Base-by-base conservation (phyloP, 1,140 invertebrate species). In the Caenorhabditis inopinata region DNA sequence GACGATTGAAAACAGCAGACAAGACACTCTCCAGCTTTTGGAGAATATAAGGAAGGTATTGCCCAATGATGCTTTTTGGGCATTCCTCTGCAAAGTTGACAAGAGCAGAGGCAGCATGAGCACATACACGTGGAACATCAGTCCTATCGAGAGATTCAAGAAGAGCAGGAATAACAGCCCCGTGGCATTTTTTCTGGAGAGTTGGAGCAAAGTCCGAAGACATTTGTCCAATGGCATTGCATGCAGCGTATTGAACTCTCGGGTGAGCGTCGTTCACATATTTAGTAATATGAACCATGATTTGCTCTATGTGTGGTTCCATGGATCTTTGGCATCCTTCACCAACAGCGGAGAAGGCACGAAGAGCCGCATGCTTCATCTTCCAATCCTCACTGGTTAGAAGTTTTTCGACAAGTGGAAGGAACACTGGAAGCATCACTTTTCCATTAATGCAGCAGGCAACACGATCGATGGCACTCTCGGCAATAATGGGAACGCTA, bases 81-180 rank as follows among this genome's bases (percentile, higher is more conserved):
- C 96, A 98, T 88, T 98, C 96, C 91, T 99, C 97, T 87, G 95
- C 96, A 89, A 99, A 99, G 90, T 99, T 99, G 0, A 99, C 96
- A 38, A 99, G 90, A 62, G 97, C 97, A 49, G 97, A 96, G 18
- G 91, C 91, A 47, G 92, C 91, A 85, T 92, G 91, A 3, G 92
- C 91, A 85, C 98, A 96, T 78, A 99, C 96, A 82, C 97, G 91
- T 2, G 97, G 96, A 90, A 96, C 95, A 0, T 90, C 92, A 86
- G 94, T 93, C 88, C 98, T 95, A 86, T 96, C 95, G 82, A 99
- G 91, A n/a, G 97, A 91, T 89, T 93, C 91, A 5, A 99, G 89
- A 29, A 99, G 90, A 14, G 94, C 94, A 46, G 95, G 94, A 42
- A 99, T 93, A 14, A 80, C 91, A 90, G 93, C 94, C 76, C 93